Base-by-base conservation (phyloP, 2,113 vertebrate genomes). In the Phyllostomus hastatus region DNA sequence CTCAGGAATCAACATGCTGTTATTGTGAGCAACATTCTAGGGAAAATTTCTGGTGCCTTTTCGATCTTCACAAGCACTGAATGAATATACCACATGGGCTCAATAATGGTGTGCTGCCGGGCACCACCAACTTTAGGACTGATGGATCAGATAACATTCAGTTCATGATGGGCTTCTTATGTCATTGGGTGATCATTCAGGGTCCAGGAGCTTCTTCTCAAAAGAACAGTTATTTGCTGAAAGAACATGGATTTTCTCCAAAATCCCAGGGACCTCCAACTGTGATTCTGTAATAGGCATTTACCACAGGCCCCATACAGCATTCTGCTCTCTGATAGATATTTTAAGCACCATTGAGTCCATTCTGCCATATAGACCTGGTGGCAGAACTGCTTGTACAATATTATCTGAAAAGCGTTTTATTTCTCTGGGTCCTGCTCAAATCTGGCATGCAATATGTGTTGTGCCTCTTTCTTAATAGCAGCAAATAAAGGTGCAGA, bases 221-320 rank as follows among this genome's bases (percentile, higher is more conserved):
- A 90, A 90, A 91, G 24, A 75, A 46, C 12, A 54, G 31, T 94
- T 75, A 82, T 91, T 75, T 93, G 48, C 48, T 91, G 67, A 87
- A 87, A 75, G 6, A 46, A 59, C 33, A 75, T 43, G n/a, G 2
- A 59, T 76, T 96, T 95, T 87, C 28, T 85, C 66, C 66, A 57
- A 86, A 73, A 64, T 26, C 35, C 20, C 43, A 48, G 46, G 24
- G 59, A 81, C 48, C 20, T 38, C 52, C 41, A 69, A n/a, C 88
- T 85, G 17, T 89, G 85, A 70, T 41, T 92, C 78, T 70, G 19
- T 80, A 54, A 48, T 31, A 75, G 38, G 9, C 48, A 35, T 81
- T 79, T 90, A 28, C 41, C 50, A 83, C 22, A 64, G 64, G 24
- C 46, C 24, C 3, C 24, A 33, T 54, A 64, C 8, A 72, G 35